Evolutionary conservation across 2,888 invertebrate genomes (phyloP).

Genomic region (Drosophila borealis): DNA sequence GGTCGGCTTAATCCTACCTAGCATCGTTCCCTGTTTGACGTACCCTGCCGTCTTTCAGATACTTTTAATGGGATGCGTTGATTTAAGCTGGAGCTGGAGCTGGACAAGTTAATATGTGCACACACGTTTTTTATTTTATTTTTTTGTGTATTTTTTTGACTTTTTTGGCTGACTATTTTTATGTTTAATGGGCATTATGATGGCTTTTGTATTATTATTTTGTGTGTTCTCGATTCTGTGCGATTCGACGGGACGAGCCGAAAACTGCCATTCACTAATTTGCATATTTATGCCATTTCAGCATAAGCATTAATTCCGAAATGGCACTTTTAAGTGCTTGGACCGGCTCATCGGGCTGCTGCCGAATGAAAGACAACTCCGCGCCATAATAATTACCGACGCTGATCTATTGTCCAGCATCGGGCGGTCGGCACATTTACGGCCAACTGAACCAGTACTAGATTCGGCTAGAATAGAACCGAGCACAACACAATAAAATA

Average conservation of each 20-base stretch:
- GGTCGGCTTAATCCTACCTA: slow-evolving; percentile 31
- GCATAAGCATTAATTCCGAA: slow-evolving; percentile 74
- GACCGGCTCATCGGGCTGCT: slow-evolving; percentile 64
- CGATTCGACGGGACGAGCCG: slow-evolving; percentile 45
- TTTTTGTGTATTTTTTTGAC: not conserved
- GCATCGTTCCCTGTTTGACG: slow-evolving; percentile 15
- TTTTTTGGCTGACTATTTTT: slow-evolving; percentile 41
- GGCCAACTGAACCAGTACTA: slow-evolving; percentile 49
- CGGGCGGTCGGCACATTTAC: slow-evolving; percentile 40
- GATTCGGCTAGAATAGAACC: slow-evolving; percentile 11
- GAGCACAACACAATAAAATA: slow-evolving; percentile 2
- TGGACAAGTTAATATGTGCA: slow-evolving; percentile 53
- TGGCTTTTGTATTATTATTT: slow-evolving; percentile 50
- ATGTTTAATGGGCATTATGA: slow-evolving; percentile 66
- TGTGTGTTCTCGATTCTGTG: slow-evolving; percentile 60
- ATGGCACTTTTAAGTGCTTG: slow-evolving; percentile 78
- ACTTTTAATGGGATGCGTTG: slow-evolving; percentile 56
- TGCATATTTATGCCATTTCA: slow-evolving; percentile 76
- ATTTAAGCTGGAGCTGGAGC: slow-evolving; percentile 47
- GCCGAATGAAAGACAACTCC: slow-evolving; percentile 26
- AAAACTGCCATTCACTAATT: slow-evolving; percentile 79
- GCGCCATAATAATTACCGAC: slow-evolving; percentile 48
- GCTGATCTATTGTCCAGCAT: slow-evolving; percentile 60
- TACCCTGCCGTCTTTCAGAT: slow-evolving; percentile 21
- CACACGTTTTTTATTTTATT: slow-evolving; percentile 13